These are phyloP conservation scores for Ophthalmotilapia sp. DNA, from an alignment of 2,113 vertebrate species.

Conservation along the genomic window DNA sequence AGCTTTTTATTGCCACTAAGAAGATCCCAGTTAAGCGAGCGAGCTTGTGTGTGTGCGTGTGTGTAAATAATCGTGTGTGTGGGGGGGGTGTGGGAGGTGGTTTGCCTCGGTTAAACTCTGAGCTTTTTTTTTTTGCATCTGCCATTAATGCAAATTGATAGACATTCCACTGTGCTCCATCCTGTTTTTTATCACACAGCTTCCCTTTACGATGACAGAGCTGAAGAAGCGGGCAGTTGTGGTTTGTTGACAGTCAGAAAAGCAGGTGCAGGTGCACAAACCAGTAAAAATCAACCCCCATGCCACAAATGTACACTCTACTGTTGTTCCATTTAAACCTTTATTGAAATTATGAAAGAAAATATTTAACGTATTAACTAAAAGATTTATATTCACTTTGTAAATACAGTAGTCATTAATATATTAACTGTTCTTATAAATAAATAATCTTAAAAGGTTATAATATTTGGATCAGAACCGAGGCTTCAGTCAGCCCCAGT, in stretches of 20 bases:
- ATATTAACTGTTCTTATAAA: conserved; percentile 71
- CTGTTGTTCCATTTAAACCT: conserved; percentile 60
- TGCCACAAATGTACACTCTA: conserved; percentile 58
- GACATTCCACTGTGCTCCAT: conserved; percentile 74
- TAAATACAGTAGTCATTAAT: conserved; percentile 78
- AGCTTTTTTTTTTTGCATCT: conserved; percentile 55
- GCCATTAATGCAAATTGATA: conserved; percentile 66
- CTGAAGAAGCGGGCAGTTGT: conserved; percentile 1
- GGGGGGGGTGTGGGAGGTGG: conserved; percentile 23
- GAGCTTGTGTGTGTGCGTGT: background rate
- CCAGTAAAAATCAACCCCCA: conserved; percentile 29
- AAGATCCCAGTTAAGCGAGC: conserved; percentile 24
- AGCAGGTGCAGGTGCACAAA: conserved; percentile 25
- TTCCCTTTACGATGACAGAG: conserved; percentile 44
- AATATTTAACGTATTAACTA: conserved; percentile 76
- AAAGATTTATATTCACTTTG: conserved; percentile 78
- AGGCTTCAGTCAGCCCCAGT: conserved; percentile 15
- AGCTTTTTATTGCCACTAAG: conserved; percentile 56
- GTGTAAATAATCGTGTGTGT: conserved; percentile 54
- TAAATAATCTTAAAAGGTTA: conserved; percentile 69
- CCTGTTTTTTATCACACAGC: conserved; percentile 46
- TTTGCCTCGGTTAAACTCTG: conserved; percentile 32
- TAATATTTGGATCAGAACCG: conserved; percentile 55
- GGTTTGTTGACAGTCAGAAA: conserved; percentile 24
- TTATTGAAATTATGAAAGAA: conserved; percentile 61